A percentile compares a stretch with the other conserved stretches of the same genome.
Conservation (phyloP, 2,113 vertebrate species). For the Xiphias gladius region DNA sequence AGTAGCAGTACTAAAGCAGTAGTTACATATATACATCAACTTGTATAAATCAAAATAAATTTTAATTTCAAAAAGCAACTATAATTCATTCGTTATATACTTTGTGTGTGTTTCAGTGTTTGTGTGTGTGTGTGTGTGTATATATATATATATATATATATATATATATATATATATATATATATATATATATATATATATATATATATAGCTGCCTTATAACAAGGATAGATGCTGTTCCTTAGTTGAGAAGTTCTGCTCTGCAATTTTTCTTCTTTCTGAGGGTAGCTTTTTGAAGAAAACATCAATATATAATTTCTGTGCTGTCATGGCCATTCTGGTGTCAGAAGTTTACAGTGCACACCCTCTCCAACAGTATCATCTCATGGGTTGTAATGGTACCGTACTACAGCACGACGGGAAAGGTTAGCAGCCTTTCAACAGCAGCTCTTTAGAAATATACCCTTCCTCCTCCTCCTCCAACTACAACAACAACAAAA, state of each 20-base stretch:
- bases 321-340: not conserved
- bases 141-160: too few relatives aligned
- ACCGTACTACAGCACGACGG: not conserved
- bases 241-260: not conserved
- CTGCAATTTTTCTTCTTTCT: not conserved
- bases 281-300: not conserved
- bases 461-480: not conserved
- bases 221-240: not conserved
- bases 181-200: too few relatives aligned
- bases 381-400: conserved; percentile 18
- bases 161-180: too few relatives aligned
- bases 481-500: not conserved
- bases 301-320: not conserved
- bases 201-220: not conserved
- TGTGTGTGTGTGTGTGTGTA: too few relatives aligned
- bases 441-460: conserved; percentile 7
- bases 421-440: conserved; percentile 43
- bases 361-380: conserved; percentile 5
- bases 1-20: too few relatives aligned
- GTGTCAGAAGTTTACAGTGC: not conserved
- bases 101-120: too few relatives aligned
- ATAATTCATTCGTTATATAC: too few relatives aligned
- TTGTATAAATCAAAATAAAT: too few relatives aligned
- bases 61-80: too few relatives aligned
- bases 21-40: too few relatives aligned